Evolutionary conservation across 2,113 vertebrate genomes (phyloP).

Genomic region (Thunnus maccoyii): DNA sequence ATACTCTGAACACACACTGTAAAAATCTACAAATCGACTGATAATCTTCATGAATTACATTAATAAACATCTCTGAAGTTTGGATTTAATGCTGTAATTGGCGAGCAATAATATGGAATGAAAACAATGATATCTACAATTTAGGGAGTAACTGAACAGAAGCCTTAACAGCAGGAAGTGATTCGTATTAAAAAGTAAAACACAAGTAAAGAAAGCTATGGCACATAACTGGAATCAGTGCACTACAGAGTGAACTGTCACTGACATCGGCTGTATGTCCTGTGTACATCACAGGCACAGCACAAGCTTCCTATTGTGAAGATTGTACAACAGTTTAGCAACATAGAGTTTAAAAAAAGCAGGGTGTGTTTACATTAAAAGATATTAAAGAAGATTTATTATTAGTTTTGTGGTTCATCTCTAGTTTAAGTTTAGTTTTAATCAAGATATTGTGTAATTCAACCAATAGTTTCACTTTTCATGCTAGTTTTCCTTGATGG

Average conservation of each 20-base stretch:
- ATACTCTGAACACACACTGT: background rate
- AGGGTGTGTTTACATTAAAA: background rate
- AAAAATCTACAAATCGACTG: conserved; percentile 17
- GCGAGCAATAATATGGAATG: background rate
- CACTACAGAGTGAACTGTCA: background rate
- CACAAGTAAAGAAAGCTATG: background rate
- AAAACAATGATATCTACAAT: conserved; percentile 10
- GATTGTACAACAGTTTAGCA: no score
- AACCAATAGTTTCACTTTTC: no score
- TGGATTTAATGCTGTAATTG: conserved; percentile 1
- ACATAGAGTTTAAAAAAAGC: background rate
- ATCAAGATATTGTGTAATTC: background rate
- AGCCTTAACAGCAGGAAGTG: background rate
- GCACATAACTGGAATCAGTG: background rate
- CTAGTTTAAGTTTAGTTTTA: background rate
- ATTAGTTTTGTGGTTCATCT: background rate
- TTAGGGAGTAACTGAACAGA: background rate
- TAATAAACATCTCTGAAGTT: conserved; percentile 4
- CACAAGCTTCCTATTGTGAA: background rate
- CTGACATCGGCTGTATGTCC: background rate
- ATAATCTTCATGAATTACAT: conserved; percentile 8
- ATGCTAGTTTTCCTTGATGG: no score
- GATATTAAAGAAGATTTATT: background rate
- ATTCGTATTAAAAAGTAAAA: conserved; percentile 6
- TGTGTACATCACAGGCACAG: background rate